Evolutionary conservation across 2,797 vertebrate genomes (phyloP).

Genomic region (Trematomus bernacchii): DNA sequence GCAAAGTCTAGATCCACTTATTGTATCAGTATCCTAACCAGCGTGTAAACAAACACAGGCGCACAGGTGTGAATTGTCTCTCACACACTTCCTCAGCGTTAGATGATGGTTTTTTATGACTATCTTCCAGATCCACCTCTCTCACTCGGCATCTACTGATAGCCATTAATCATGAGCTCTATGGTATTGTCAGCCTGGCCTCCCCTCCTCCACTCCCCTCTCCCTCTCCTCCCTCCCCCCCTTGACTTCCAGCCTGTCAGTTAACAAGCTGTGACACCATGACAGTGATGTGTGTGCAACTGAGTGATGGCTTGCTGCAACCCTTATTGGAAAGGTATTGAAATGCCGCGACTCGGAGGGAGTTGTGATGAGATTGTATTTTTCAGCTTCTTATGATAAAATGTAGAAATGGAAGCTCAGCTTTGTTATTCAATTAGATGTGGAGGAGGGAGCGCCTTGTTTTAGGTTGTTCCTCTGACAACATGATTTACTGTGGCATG

Average conservation of each 20-base stretch:
- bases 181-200: conserved; percentile 72
- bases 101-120: conserved; percentile 71
- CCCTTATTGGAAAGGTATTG: conserved; percentile 77
- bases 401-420: conserved; percentile 60
- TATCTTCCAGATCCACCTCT: conserved; percentile 62
- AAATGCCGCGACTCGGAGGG: conserved; percentile 63
- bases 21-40: conserved; percentile 15
- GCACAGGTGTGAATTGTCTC: conserved; percentile 37
- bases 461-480: conserved; percentile 30
- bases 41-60: conserved; percentile 28
- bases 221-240: conserved; percentile 11
- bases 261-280: conserved; percentile 82
- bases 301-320: conserved; percentile 74
- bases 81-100: conserved; percentile 33
- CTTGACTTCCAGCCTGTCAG: conserved; percentile 75
- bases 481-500: conserved; percentile 41
- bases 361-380: conserved; percentile 66
- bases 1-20: conserved; percentile 21
- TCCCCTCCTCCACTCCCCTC: conserved; percentile 9
- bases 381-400: conserved; percentile 57
- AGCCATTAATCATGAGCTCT: conserved; percentile 84
- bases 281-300: conserved; percentile 79
- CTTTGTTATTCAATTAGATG: conserved; percentile 66
- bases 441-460: conserved; percentile 31
- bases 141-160: conserved; percentile 74